Percentiles rank a stretch among this genome's conserved stretches.
Evolutionary conservation across 2,888 invertebrate genomes (phyloP).

Genomic region (Drosophila mulleri): DNA sequence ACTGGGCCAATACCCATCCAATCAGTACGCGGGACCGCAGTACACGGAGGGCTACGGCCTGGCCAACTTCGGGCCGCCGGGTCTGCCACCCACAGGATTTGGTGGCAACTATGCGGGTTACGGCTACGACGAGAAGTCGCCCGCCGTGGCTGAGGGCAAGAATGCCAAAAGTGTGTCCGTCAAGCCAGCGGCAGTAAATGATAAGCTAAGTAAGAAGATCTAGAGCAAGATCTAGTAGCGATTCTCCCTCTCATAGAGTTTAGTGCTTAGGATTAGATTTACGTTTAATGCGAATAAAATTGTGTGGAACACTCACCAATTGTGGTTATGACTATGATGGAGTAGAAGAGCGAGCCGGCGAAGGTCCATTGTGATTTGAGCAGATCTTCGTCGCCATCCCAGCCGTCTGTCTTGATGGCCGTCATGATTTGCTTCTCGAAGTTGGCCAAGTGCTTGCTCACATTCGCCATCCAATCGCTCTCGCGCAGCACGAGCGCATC

Average conservation of each 20-base stretch:
- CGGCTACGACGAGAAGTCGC: slow-evolving; percentile 71
- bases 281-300: slow-evolving; percentile 41
- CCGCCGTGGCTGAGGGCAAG: slow-evolving; percentile 66
- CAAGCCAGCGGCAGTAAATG: slow-evolving; percentile 56
- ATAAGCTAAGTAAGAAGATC: slow-evolving; percentile 70
- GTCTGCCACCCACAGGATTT: slow-evolving; percentile 36
- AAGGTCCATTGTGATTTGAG: slow-evolving; percentile 92
- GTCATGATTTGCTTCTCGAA: slow-evolving; percentile 91
- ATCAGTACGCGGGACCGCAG: slow-evolving; percentile 60
- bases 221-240: slow-evolving; percentile 36
- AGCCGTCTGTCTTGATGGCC: slow-evolving; percentile 95
- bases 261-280: slow-evolving; percentile 52
- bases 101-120: slow-evolving; percentile 47
- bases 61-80: slow-evolving; percentile 49
- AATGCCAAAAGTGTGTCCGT: slow-evolving; percentile 59
- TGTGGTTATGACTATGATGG: slow-evolving; percentile 97
- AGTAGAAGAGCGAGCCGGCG: slow-evolving; percentile 96
- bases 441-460: slow-evolving; percentile 87
- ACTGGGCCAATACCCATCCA: slow-evolving; percentile 52
- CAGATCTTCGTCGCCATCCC: slow-evolving; percentile 92
- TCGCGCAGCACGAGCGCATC: slow-evolving; percentile 87
- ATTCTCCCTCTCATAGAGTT: slow-evolving; percentile 12
- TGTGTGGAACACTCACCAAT: slow-evolving; percentile 89
- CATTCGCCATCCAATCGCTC: slow-evolving; percentile 92
- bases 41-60: slow-evolving; percentile 81